Conservation (phyloP, 2,797 vertebrate genomes). For the Brotula barbata region DNA sequence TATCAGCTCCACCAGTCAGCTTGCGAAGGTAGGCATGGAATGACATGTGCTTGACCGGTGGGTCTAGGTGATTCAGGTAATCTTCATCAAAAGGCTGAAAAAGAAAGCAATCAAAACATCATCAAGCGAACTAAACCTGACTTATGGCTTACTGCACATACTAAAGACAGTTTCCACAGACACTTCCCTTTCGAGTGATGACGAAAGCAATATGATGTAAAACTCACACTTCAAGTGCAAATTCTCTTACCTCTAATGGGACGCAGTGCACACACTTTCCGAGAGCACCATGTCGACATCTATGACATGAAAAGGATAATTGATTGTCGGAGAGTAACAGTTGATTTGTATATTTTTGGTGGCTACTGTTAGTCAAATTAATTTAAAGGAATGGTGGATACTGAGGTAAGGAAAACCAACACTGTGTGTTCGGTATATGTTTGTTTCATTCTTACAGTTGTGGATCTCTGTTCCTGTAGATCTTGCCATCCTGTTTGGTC, state of each 20-base stretch:
- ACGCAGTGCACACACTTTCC: slow-evolving; percentile 98
- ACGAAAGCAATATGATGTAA: too few species aligned
- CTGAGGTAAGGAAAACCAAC: neutral
- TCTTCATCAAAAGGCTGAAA: slow-evolving; percentile 97
- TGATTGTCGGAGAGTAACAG: neutral
- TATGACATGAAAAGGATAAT: slow-evolving; percentile 56
- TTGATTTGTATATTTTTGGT: neutral
- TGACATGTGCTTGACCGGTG: slow-evolving; percentile 99
- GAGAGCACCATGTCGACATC: slow-evolving; percentile 92
- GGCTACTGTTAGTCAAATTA: too few species aligned
- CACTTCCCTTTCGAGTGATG: too few species aligned
- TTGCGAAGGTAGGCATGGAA: slow-evolving; percentile 99
- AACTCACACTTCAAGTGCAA: neutral
- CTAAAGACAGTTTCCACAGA: too few species aligned
- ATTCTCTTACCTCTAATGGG: slow-evolving; percentile 88
- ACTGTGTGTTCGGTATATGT: neutral
- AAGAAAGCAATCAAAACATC: slow-evolving; percentile 14
- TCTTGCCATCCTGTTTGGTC: slow-evolving; percentile 95
- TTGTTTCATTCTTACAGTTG: slow-evolving; percentile 84
- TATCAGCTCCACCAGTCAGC: slow-evolving; percentile 96
- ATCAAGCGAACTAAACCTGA: too few species aligned
- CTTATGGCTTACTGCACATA: too few species aligned
- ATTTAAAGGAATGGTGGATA: neutral
- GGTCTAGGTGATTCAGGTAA: slow-evolving; percentile 98
- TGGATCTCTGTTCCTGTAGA: slow-evolving; percentile 91